phyloP scores from a whole-genome alignment of 92 coral and sea anemone species.

The Diadumene lineata region DNA sequence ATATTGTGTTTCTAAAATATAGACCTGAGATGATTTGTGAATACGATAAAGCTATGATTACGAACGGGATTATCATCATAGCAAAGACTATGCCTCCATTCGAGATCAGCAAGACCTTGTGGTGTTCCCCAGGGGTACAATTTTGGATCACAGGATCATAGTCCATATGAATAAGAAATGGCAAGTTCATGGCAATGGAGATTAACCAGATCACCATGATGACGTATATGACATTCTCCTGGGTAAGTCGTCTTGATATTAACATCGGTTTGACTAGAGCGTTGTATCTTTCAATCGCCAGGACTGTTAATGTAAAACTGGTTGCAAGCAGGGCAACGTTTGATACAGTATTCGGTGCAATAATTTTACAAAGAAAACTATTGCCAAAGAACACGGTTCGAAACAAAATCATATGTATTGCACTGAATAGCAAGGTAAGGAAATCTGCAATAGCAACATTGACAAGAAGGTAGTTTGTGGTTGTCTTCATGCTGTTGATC shows the following conservation, averaged over 20 bases:
- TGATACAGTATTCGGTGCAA: conserved; percentile 47
- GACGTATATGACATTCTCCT: conserved; percentile 36
- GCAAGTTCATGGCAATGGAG: conserved; percentile 46
- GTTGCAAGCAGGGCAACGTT: conserved; percentile 59
- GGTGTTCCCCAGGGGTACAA: conserved; percentile 19
- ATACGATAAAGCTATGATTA: conserved; percentile 44
- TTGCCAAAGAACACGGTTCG: conserved; percentile 2
- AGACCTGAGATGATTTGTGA: conserved; percentile 46
- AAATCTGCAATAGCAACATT: conserved; percentile 68
- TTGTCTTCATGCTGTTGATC: conserved; percentile 48
- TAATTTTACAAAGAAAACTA: conserved; percentile 50
- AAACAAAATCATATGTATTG: conserved; percentile 32
- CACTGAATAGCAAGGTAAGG: conserved; percentile 39
- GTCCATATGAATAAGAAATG: conserved; percentile 26
- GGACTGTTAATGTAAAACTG: conserved; percentile 39
- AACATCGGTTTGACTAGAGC: conserved; percentile 57
- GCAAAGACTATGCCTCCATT: conserved; percentile 2
- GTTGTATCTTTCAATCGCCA: conserved; percentile 55
- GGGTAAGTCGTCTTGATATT: conserved; percentile 35
- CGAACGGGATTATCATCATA: conserved; percentile 45
- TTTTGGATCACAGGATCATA: background rate
- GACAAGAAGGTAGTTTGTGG: conserved; percentile 50
- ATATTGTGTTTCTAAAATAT: conserved; percentile 46
- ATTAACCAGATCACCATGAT: conserved; percentile 49
- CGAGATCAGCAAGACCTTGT: background rate